Evolutionary conservation across 1,140 invertebrate species (phyloP), one percentile per base, ranked within the genome.

Genomic region (Papilio dardanus): DNA sequence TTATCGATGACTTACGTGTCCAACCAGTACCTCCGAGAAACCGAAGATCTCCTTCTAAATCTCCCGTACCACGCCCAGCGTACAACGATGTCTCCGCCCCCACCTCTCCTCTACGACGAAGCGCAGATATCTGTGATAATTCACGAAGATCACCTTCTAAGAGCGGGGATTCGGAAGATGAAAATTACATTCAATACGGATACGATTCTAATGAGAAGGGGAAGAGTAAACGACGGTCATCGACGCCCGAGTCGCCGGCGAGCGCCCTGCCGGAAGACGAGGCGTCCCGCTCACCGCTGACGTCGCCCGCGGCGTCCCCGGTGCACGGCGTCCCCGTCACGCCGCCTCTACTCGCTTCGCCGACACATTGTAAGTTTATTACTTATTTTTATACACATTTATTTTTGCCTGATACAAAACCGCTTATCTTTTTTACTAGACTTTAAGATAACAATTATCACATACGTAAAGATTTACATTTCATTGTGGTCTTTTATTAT

Each of bases 301-400:
- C 92, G 35, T 94, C 94, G 14, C 94, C 94, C 19, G 88, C 94
- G 40, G 93, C 94, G 3, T 93, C 94, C 19, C 94, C 94, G 14
- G 92, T 81, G 80, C 94, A 83, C 80, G 92, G 79, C 78, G 77
- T 80, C 37, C 90, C 76, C 54, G 88, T 81, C 33, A 80, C 87
- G 31, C 86, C 89, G 66, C 83, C 87, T 33, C 81, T 78, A n/a
- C 79, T 83, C 12, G 79, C 83, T 79, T 90, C 87, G 65, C 84
- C 88, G 73, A 82, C 87, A 65, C 88, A 92, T 79, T 85, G 91
- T 92, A 84, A 81, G 87, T 86, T 62, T 42, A 46, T 40, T 79
- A 65, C 75, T 76, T 78, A n/a, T 65, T 40, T 74, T 50, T 71
- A 75, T 14, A 19, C 16, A 69, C 71, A 35, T 75, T 77, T 71